Percentiles rank a stretch among this genome's conserved stretches.
Conservation (phyloP, 2,797 vertebrate genomes). For the Falco berigora region DNA sequence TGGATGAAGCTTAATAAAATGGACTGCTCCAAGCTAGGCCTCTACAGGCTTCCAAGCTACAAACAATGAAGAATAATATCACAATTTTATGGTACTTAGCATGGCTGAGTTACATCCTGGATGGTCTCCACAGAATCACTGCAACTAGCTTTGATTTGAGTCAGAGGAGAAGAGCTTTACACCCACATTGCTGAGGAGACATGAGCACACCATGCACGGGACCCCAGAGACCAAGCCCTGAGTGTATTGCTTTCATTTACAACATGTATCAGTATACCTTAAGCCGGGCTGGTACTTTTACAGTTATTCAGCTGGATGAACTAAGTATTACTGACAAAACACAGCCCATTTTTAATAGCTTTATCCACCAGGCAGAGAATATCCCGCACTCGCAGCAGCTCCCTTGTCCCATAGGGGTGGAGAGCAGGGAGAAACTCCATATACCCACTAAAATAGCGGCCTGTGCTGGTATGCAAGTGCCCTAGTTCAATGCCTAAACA, state of each 20-base stretch:
- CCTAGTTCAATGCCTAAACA: slow-evolving; percentile 58
- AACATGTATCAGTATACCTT: not conserved
- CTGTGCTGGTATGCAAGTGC: slow-evolving; percentile 55
- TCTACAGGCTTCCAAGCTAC: slow-evolving; percentile 23
- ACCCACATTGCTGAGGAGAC: not conserved
- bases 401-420: not conserved
- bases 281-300: not conserved
- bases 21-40: slow-evolving; percentile 25
- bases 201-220: not conserved
- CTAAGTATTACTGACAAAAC: not conserved
- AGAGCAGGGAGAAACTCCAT: slow-evolving; percentile 39
- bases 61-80: slow-evolving; percentile 52
- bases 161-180: slow-evolving; percentile 14
- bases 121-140: slow-evolving; percentile 19
- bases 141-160: not conserved
- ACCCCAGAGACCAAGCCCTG: not conserved
- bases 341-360: not conserved
- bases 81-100: slow-evolving; percentile 23
- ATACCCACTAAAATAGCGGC: slow-evolving; percentile 53
- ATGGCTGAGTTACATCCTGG: slow-evolving; percentile 36
- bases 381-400: not conserved
- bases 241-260: not conserved
- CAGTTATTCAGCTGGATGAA: not conserved
- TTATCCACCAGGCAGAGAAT: not conserved
- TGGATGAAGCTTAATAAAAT: slow-evolving; percentile 45